These are phyloP conservation scores for Apocrypta bakeri DNA, from an alignment of 1,140 invertebrate species.

Conservation along the genomic window DNA sequence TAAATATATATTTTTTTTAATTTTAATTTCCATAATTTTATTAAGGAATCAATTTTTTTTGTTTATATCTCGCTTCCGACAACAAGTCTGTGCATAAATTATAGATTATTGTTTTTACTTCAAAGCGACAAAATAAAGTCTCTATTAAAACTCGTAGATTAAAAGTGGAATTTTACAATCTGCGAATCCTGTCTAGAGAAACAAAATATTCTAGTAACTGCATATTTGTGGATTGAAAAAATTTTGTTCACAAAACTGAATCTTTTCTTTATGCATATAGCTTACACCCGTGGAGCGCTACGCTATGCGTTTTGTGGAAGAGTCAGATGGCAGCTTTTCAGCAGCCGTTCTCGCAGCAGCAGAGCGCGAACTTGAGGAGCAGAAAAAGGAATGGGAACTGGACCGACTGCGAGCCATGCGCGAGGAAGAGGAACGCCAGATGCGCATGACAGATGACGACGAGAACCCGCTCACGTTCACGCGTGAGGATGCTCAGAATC, in stretches of 20 bases:
- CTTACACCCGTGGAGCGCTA: slow-evolving; percentile 93
- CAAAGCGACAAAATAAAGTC: slow-evolving; percentile 45
- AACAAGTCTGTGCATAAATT: slow-evolving; percentile 31
- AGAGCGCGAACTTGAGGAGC: slow-evolving; percentile 91
- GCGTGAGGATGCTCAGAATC: slow-evolving; percentile 84
- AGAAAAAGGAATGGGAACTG: slow-evolving; percentile 96
- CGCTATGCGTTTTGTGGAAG: slow-evolving; percentile 94
- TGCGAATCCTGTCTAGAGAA: slow-evolving; percentile 49
- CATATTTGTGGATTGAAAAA: not conserved
- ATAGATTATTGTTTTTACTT: slow-evolving; percentile 37
- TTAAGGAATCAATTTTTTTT: slow-evolving; percentile 29
- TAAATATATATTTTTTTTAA: slow-evolving; percentile 35
- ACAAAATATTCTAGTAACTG: slow-evolving; percentile 10
- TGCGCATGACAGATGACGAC: slow-evolving; percentile 77
- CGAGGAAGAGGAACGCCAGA: slow-evolving; percentile 83
- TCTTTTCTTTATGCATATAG: slow-evolving; percentile 74
- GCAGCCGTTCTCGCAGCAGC: slow-evolving; percentile 90
- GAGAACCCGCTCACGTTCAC: slow-evolving; percentile 82
- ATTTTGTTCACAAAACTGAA: not conserved
- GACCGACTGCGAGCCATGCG: slow-evolving; percentile 84
- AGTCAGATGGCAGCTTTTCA: slow-evolving; percentile 88
- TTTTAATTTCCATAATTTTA: slow-evolving; percentile 18
- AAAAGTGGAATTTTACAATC: slow-evolving; percentile 42
- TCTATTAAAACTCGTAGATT: slow-evolving; percentile 52
- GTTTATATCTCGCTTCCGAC: slow-evolving; percentile 39